phyloP scores from a whole-genome alignment of 2,797 vertebrate species.

The Manis pentadactyla region DNA sequence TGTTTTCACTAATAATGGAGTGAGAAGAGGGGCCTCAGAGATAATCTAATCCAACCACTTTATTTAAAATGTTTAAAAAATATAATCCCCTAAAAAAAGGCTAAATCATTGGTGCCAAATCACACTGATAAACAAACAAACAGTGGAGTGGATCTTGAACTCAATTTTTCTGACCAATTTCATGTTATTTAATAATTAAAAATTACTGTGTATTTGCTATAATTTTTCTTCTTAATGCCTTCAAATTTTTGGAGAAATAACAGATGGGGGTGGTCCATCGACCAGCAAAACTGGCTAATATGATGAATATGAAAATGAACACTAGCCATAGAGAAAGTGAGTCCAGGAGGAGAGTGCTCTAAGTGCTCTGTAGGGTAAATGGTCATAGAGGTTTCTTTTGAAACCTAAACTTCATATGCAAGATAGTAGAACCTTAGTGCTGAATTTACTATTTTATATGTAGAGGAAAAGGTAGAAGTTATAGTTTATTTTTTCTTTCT shows the following conservation, averaged over 20 bases:
- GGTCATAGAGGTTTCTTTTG: neutral
- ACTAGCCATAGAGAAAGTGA: neutral
- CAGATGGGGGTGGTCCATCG: neutral
- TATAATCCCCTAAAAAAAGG: neutral
- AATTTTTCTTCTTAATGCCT: neutral
- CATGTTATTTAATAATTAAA: neutral
- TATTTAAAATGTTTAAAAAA: neutral
- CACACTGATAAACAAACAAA: neutral
- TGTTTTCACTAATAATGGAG: neutral
- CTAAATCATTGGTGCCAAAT: neutral
- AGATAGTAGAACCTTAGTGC: neutral
- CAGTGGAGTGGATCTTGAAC: neutral
- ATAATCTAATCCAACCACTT: neutral
- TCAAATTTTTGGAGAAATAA: neutral
- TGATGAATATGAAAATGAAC: neutral
- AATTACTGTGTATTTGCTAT: neutral
- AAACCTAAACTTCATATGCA: neutral
- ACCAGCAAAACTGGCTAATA: constrained; percentile 5
- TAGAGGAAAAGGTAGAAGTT: constrained; percentile 6
- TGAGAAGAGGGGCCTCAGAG: neutral
- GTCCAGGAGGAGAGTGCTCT: neutral
- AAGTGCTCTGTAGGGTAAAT: neutral
- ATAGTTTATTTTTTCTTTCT: constrained; percentile 22
- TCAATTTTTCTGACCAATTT: neutral
- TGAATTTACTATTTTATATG: constrained; percentile 40